Evolutionary conservation across 2,888 invertebrate genomes (phyloP), one percentile per base, ranked within the genome.

Genomic region (Criorhina ranunculi): DNA sequence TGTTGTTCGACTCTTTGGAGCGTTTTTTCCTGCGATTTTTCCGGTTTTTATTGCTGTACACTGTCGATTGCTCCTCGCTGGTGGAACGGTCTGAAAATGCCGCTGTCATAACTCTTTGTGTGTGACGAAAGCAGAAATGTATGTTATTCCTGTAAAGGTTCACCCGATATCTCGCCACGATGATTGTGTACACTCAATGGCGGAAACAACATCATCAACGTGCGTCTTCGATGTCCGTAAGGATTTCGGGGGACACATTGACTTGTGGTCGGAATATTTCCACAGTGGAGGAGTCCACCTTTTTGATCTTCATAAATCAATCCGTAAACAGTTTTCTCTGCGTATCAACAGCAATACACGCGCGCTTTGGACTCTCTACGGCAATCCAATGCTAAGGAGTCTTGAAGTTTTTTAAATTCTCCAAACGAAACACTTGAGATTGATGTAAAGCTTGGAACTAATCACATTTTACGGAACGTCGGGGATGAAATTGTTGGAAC

Each of bases 251-350:
- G 60, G 31, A 49, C 75, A 67, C 67, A 66, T 80, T 40, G 60
- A 76, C 75, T 76, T 72, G 33, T 55, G 64, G 46, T 73, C 57
- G 42, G 67, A 24, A 70, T 70, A 55, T 72, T 66, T 79, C 46
- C 57, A 70, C 66, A 53, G 59, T 60, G 64, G 70, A 79, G 60
- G 75, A 75, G 79, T 67, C 78, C 73, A 64, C 62, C 66, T 73
- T 78, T 83, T 79, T 83, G 85, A 85, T 80, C 85, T 85, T 85
- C 85, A 85, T 85, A 85, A 85, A 85, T 85, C 85, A 85, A 85
- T 66, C 57, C 17, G 42, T 29, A 8, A 49, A 59, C 46, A 70
- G 37, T 37, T 70, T 59, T 46, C 69, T 33, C 44, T 70, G 51
- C 24, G 73, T 76, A 70, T 80, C 66, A 49, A 15, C 64, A 40